phyloP scores from a whole-genome alignment of 2,113 vertebrate species.

The Podilymbus podiceps region DNA sequence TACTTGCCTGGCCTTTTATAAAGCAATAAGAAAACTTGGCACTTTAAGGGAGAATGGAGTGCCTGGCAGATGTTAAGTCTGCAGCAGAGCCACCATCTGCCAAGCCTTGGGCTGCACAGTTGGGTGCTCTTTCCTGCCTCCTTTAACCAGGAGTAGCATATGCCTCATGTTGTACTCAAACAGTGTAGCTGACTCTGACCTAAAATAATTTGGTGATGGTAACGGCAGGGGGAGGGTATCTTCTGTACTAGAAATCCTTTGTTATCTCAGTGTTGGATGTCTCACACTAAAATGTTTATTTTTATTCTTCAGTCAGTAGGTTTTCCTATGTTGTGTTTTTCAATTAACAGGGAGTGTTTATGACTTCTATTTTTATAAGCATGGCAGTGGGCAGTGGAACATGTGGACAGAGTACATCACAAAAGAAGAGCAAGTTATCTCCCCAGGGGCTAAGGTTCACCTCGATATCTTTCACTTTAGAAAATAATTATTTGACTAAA shows the following conservation, averaged over 20 bases:
- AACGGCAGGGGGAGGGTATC: neutral
- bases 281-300: neutral
- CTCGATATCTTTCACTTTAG: neutral
- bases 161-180: neutral
- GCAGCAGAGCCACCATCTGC: slow-evolving; percentile 22
- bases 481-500: neutral
- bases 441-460: slow-evolving; percentile 78
- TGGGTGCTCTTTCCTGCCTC: neutral
- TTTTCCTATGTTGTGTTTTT: neutral
- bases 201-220: neutral
- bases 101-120: neutral
- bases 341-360: slow-evolving; percentile 82
- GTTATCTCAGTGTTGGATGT: neutral
- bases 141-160: neutral
- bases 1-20: neutral
- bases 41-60: neutral
- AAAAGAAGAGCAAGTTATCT: slow-evolving; percentile 78
- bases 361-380: slow-evolving; percentile 89
- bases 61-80: neutral
- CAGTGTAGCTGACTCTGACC: neutral
- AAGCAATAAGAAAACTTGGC: neutral
- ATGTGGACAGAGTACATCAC: slow-evolving; percentile 85
- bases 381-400: slow-evolving; percentile 82
- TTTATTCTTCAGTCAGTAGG: neutral
- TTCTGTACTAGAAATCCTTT: neutral